Evolutionary conservation across 2,113 vertebrate species (phyloP).

Genomic region (Lathamus discolor): DNA sequence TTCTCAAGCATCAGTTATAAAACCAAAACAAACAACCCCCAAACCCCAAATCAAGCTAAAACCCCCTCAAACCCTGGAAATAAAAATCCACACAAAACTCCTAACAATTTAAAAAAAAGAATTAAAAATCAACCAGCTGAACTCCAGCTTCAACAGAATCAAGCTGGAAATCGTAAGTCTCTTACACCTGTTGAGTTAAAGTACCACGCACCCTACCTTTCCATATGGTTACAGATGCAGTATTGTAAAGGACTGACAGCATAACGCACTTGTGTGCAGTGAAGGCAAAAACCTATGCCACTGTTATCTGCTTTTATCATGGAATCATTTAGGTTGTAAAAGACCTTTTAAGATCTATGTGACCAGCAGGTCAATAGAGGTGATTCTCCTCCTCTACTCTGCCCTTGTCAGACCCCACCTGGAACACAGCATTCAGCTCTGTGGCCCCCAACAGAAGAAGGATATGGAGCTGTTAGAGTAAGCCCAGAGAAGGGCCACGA

Average conservation of each 20-base stretch:
- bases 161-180: neutral
- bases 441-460: neutral
- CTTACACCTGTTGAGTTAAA: neutral
- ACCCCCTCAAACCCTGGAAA: neutral
- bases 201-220: neutral
- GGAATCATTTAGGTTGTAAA: neutral
- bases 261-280: neutral
- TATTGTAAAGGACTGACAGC: neutral
- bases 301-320: neutral
- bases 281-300: neutral
- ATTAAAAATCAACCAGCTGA: no score
- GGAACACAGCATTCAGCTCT: neutral
- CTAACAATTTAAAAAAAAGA: neutral
- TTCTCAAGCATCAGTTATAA: neutral
- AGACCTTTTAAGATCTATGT: neutral
- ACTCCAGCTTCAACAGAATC: neutral
- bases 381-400: neutral
- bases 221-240: neutral
- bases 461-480: neutral
- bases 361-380: neutral
- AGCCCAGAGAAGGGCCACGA: neutral
- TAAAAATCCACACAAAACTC: neutral
- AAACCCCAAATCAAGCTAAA: neutral
- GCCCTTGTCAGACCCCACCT: neutral
- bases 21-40: neutral